phyloP scores from a whole-genome alignment of 2,797 vertebrate genomes.

The Sebastes iracundus region DNA sequence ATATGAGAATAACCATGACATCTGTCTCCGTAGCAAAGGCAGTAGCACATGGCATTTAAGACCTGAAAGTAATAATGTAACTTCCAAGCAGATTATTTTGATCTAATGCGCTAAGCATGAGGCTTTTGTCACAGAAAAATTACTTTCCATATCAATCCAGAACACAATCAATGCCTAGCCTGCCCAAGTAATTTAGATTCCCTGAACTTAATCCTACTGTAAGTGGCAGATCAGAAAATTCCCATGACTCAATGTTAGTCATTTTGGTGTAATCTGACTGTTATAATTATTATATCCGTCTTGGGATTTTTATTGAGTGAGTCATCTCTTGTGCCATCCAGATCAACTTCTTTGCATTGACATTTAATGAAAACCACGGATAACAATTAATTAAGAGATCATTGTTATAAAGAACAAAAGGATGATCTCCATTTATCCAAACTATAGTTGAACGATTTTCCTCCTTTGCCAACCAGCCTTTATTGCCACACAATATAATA shows the following conservation, averaged over 20 bases:
- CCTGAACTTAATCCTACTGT: background rate
- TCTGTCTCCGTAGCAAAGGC: background rate
- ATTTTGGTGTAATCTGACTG: too few relatives aligned
- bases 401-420: background rate
- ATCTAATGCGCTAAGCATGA: too few relatives aligned
- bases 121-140: background rate
- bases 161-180: too few relatives aligned
- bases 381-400: background rate
- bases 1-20: background rate
- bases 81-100: too few relatives aligned
- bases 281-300: too few relatives aligned
- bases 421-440: too few relatives aligned
- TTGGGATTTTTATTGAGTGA: too few relatives aligned
- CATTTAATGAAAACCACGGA: background rate
- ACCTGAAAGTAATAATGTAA: background rate
- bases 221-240: background rate
- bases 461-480: too few relatives aligned
- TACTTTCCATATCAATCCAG: background rate
- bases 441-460: too few relatives aligned
- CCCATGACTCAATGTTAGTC: background rate
- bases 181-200: background rate
- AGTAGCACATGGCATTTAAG: background rate
- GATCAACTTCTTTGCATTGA: background rate
- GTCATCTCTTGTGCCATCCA: background rate
- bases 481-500: too few relatives aligned